Percentiles rank a stretch among this genome's conserved stretches.
These are phyloP conservation scores for Sarcophaga peregrina DNA, from an alignment of 1,140 invertebrate genomes.

Conservation along the genomic window DNA sequence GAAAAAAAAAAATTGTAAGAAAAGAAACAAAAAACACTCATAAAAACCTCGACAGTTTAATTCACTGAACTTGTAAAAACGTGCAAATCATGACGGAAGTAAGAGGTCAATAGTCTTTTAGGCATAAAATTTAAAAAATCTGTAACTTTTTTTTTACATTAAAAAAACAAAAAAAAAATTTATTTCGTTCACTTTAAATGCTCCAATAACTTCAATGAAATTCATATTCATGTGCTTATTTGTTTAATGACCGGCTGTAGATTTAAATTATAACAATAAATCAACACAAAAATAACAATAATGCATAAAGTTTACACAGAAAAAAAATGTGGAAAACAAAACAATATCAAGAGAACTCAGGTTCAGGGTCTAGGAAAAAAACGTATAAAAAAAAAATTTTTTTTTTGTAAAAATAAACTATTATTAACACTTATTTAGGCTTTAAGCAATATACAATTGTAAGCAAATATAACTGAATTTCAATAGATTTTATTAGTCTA, in stretches of 20 bases:
- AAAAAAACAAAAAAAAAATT: no score
- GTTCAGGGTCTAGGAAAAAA: not conserved
- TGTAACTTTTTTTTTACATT: no score
- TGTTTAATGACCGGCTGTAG: not conserved
- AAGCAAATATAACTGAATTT: no score
- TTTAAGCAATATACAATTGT: not conserved
- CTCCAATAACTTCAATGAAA: slow-evolving; percentile 5
- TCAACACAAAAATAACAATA: slow-evolving; percentile 1
- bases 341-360: not conserved
- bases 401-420: not conserved
- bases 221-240: not conserved
- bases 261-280: not conserved
- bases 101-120: no score
- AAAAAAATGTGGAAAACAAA: not conserved
- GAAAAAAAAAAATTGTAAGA: no score
- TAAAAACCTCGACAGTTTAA: no score
- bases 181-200: not conserved
- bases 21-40: no score
- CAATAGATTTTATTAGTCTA: no score
- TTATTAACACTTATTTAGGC: slow-evolving; percentile 11
- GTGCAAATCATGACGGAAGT: no score
- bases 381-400: not conserved
- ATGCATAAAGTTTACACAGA: not conserved
- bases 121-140: no score
- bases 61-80: no score